phyloP scores from a whole-genome alignment of 2,113 vertebrate genomes.

The Phodopus roborovskii region DNA sequence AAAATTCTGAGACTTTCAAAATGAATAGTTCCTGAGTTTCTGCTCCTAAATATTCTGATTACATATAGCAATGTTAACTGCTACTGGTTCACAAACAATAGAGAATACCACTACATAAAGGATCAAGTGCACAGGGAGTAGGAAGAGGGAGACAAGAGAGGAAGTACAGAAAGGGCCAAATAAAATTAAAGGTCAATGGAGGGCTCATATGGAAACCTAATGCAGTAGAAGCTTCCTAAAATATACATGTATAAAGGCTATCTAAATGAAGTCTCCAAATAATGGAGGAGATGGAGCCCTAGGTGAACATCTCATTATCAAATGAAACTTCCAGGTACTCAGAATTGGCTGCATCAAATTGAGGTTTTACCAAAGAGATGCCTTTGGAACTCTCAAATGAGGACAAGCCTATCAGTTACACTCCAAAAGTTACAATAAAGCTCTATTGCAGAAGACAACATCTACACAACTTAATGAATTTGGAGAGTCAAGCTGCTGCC shows the following conservation, averaged over 20 bases:
- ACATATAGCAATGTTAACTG: slow-evolving; percentile 8
- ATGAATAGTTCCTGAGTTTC: background rate
- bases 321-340: background rate
- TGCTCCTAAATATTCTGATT: slow-evolving; percentile 21
- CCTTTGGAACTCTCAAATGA: background rate
- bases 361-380: background rate
- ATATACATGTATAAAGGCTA: background rate
- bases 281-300: background rate
- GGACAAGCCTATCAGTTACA: background rate
- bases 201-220: background rate
- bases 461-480: background rate
- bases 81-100: slow-evolving; percentile 15
- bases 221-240: background rate
- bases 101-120: background rate
- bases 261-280: background rate
- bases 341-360: background rate
- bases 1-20: slow-evolving; percentile 36
- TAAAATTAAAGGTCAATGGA: background rate
- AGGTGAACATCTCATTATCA: background rate
- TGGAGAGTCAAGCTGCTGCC: background rate
- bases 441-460: background rate
- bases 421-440: background rate
- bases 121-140: background rate
- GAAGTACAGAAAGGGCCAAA: background rate
- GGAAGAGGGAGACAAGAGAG: background rate